Conservation (phyloP, 1,140 invertebrate species). For the Drosophila bocki region DNA sequence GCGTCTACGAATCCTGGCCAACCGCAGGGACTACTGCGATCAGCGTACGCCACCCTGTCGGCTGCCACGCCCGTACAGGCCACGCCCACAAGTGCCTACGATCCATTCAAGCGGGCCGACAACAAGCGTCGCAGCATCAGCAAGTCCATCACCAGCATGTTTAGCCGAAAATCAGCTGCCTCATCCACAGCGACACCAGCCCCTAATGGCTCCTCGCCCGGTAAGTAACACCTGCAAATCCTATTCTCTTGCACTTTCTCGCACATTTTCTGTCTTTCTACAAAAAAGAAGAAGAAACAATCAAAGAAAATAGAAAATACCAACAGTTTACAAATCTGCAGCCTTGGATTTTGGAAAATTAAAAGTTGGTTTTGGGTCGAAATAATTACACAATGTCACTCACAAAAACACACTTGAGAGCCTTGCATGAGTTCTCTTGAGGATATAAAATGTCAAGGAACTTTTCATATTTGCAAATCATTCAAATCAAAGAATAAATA, state of each 20-base stretch:
- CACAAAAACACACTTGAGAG: slow-evolving; percentile 23
- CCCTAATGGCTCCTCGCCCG: slow-evolving; percentile 13
- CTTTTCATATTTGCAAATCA: background rate
- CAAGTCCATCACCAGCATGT: slow-evolving; percentile 90
- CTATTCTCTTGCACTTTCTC: slow-evolving; percentile 6
- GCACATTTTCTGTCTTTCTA: slow-evolving; percentile 58
- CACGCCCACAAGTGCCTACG: slow-evolving; percentile 81
- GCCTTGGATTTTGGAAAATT: slow-evolving; percentile 69
- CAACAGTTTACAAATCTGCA: slow-evolving; percentile 51
- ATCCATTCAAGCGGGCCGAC: slow-evolving; percentile 87
- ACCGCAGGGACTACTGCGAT: slow-evolving; percentile 50
- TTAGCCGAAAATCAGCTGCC: slow-evolving; percentile 86
- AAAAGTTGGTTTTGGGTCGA: slow-evolving; percentile 69
- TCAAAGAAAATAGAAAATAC: slow-evolving; percentile 45
- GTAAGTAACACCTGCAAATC: slow-evolving; percentile 32
- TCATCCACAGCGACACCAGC: slow-evolving; percentile 13
- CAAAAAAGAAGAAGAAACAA: slow-evolving; percentile 30
- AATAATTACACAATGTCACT: slow-evolving; percentile 36
- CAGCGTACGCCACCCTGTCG: slow-evolving; percentile 76
- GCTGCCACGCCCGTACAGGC: slow-evolving; percentile 80
- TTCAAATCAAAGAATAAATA: background rate
- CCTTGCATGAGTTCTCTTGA: slow-evolving; percentile 22
- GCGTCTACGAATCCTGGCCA: slow-evolving; percentile 32
- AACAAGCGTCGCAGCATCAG: slow-evolving; percentile 90
- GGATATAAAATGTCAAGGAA: background rate